These are phyloP conservation scores for Drosophila melanica DNA, from an alignment of 1,140 invertebrate genomes.

Conservation along the genomic window DNA sequence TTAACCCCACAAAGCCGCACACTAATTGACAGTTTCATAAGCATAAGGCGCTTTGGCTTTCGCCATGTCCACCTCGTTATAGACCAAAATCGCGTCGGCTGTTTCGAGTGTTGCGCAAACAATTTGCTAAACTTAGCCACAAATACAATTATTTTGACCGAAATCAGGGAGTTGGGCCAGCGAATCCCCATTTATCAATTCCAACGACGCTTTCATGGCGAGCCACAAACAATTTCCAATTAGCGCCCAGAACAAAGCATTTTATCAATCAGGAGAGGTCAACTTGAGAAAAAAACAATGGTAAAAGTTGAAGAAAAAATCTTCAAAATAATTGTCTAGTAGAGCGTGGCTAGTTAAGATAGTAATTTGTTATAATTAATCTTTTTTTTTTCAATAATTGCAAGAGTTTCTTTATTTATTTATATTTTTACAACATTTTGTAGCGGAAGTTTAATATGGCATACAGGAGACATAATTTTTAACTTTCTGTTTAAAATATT, in stretches of 20 bases:
- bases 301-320: neutral
- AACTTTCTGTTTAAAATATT: no score
- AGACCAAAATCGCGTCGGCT: conserved; percentile 41
- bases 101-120: conserved; percentile 75
- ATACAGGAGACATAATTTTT: no score
- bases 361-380: no score
- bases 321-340: neutral
- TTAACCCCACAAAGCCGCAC: conserved; percentile 53
- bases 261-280: conserved; percentile 61
- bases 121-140: conserved; percentile 46
- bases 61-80: conserved; percentile 59
- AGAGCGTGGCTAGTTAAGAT: neutral
- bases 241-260: conserved; percentile 46
- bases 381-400: no score
- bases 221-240: conserved; percentile 60
- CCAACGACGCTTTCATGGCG: neutral
- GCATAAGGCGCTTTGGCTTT: conserved; percentile 38
- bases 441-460: no score
- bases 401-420: no score
- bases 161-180: conserved; percentile 22
- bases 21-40: conserved; percentile 77
- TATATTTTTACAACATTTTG: no score
- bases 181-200: conserved; percentile 54
- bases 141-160: conserved; percentile 55
- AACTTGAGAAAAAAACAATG: neutral